Evolutionary conservation across 1,140 invertebrate genomes (phyloP), one percentile per base, ranked within the genome.

Genomic region (Megalopta genalis): DNA sequence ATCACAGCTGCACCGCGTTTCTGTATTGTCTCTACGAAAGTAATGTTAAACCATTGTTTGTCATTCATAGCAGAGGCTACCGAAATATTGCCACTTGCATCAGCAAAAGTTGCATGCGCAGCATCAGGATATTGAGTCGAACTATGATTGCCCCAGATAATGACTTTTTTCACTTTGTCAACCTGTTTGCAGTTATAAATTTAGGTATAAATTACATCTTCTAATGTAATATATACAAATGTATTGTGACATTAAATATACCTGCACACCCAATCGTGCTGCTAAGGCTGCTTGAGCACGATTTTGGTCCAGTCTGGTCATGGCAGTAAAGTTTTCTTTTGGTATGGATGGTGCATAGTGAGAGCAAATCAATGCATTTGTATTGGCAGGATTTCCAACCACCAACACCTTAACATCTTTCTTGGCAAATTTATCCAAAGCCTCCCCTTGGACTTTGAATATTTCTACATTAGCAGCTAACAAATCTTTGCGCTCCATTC

Each of bases 61-160:
- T 99, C 96, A 83, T 97, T 96, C 14, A 99, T 90, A 69, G 95
- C 96, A 32, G 95, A 94, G n/a, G 94, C 90, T 7, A 97, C 96
- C 6, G 94, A 84, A 88, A 94, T 95, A 25, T 89, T 85, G 25
- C 86, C 88, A 42, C 91, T 94, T 88, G 90, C 93, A 86, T 94
- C 93, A 66, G 90, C 91, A 9, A 98, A 97, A 59, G 94, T 92
- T 67, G 98, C 98, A 91, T 98, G 96, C n/a, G 94, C 94, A 16
- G 97, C 96, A 95, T 99, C 99, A 25, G 99, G 99, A 92, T 97
- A 99, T 93, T 99, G 99, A 5, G 99, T 99, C 9, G 98, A 98
- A 0, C 98, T 99, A 90, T 99, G 99, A 93, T 99, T 99, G 37
- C 99, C 99, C 99, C 99, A 99, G 89, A 99, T 99, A 76, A 99